Conservation (phyloP, 2,113 vertebrate species). For the Daboia siamensis region DNA sequence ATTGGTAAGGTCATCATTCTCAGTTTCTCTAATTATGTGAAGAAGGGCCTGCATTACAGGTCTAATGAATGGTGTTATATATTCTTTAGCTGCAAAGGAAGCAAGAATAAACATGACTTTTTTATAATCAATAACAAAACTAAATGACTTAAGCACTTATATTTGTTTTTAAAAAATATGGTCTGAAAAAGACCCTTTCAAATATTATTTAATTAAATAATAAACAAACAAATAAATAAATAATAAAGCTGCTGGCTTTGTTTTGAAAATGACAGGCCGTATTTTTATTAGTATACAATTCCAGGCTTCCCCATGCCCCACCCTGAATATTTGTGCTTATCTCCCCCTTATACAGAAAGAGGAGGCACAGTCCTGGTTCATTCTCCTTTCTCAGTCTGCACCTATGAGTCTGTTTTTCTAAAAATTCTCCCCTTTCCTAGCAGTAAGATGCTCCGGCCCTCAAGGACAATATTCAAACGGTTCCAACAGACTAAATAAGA, state of each 20-base stretch:
- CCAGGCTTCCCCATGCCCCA: neutral
- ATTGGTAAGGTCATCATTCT: constrained; percentile 98
- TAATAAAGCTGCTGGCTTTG: neutral
- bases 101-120: neutral
- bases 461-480: neutral
- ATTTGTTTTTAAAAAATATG: neutral
- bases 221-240: no score
- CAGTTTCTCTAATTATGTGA: constrained; percentile 96
- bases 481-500: neutral
- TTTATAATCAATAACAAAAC: neutral
- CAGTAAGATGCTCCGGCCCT: neutral
- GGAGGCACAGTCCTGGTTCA: neutral
- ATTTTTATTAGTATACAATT: neutral
- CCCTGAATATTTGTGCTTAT: neutral
- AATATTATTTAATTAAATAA: neutral
- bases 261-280: neutral
- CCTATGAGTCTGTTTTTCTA: neutral
- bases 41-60: constrained; percentile 98
- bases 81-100: constrained; percentile 88
- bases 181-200: neutral
- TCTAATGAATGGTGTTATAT: constrained; percentile 93
- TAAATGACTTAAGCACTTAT: neutral
- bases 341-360: neutral
- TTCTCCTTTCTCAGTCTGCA: neutral
- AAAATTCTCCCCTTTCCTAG: neutral